These are phyloP conservation scores for Diarsia brunnea DNA, from an alignment of 2,888 invertebrate genomes.

Conservation along the genomic window DNA sequence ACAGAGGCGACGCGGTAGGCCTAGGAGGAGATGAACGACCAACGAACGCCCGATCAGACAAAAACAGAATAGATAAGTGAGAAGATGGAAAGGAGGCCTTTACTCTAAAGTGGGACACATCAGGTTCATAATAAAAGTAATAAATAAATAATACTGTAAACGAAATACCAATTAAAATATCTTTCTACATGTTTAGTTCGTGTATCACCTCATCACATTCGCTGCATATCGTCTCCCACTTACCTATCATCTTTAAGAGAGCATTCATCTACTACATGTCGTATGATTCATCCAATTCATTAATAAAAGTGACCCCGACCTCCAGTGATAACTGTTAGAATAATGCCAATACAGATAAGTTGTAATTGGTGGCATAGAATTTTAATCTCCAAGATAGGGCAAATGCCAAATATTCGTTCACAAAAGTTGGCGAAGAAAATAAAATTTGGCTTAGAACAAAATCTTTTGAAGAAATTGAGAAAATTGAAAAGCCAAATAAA, in stretches of 20 bases:
- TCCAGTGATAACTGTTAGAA: constrained; percentile 26
- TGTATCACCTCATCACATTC: not conserved
- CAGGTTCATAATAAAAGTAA: no score
- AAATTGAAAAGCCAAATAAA: constrained; percentile 1
- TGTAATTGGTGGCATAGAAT: constrained; percentile 16
- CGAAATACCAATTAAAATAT: constrained; percentile 26
- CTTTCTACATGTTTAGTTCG: not conserved
- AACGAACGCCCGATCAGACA: no score
- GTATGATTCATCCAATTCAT: constrained; percentile 31
- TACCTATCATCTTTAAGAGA: constrained; percentile 25
- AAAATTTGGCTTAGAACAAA: no score
- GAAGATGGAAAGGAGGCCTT: no score
- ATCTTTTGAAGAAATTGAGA: not conserved
- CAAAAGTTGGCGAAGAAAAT: not conserved
- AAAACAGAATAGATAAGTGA: no score
- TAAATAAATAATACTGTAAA: constrained; percentile 8
- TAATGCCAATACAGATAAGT: constrained; percentile 26
- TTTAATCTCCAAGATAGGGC: constrained; percentile 13
- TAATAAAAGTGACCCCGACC: constrained; percentile 46
- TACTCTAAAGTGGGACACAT: no score
- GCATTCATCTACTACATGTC: constrained; percentile 27
- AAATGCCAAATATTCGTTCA: constrained; percentile 15
- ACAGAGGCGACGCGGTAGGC: no score
- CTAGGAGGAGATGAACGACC: no score
- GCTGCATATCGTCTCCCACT: not conserved